Evolutionary conservation across 1,140 invertebrate species (phyloP), one percentile per base, ranked within the genome.

Genomic region (Pseudachorutes palmiensis): DNA sequence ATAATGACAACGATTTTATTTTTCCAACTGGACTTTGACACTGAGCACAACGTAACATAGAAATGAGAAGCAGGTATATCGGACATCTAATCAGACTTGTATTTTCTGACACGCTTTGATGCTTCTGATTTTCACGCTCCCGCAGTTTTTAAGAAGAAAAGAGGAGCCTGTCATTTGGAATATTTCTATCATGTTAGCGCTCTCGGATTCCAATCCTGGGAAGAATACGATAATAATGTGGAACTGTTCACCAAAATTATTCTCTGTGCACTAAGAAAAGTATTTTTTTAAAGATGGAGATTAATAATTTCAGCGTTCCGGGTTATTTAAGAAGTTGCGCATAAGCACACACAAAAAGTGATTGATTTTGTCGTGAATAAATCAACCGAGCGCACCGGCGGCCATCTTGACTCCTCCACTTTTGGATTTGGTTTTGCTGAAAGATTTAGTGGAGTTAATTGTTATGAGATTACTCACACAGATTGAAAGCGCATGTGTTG

Each of bases 161-260:
- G 91, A 91, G 1, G 80, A 90, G n/a, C 85, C 86, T 55, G 83
- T 87, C n/a, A 72, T 93, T 1, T 79, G 92, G 24, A 86, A 88
- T 1, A 89, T 90, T 72, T 86, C 86, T 1, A 83, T 92, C 57
- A 82, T 92, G n/a, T 76, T 93, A 26, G 86, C 87, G 1, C 75
- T 91, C 19, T 86, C 84, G 1, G 88, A n/a, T n/a, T n/a, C n/a
- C n/a, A n/a, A 90, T 14, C 91, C 92, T 0, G 84, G 85, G 0
- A 85, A 84, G 62, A 94, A 92, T 76, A 87, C 86, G 2, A 76
- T 88, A 19, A 82, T 66, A 94, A 94, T 77, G 84, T 85, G 12
- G 83, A 84, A 68, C 83, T 90, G 0, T 78, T 93, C 33, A 83
- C 86, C 0, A 84, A 89, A 72, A 88, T 86, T 49, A 75, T 92